phyloP scores from a whole-genome alignment of 2,113 vertebrate genomes.

The Zosterops lateralis region DNA sequence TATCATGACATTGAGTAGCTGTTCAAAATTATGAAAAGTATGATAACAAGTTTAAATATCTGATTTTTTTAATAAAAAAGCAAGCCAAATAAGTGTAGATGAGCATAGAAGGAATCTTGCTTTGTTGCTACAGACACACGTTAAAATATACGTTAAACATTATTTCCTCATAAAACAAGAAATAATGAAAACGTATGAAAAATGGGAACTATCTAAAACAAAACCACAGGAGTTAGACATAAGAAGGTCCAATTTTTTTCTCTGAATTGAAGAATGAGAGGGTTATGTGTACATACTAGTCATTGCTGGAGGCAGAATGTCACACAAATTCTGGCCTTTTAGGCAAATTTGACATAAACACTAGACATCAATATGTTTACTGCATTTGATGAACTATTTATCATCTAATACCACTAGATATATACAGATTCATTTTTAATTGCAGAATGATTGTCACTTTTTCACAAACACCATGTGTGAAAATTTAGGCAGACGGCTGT shows the following conservation, averaged over 20 bases:
- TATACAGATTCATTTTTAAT: neutral
- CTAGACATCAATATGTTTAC: neutral
- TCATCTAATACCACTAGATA: neutral
- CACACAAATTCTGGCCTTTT: neutral
- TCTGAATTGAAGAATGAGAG: neutral
- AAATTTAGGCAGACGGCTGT: neutral
- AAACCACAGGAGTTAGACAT: neutral
- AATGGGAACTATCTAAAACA: neutral
- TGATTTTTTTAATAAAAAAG: neutral
- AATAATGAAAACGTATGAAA: neutral
- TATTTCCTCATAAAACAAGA: neutral
- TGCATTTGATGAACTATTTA: neutral
- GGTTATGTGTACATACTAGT: neutral
- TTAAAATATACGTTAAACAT: neutral
- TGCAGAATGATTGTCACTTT: neutral
- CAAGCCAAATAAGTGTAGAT: neutral
- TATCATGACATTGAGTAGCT: neutral
- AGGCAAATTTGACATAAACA: neutral
- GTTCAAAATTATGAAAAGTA: neutral
- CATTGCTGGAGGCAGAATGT: neutral
- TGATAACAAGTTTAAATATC: neutral
- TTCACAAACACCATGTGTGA: neutral
- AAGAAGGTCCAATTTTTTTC: neutral
- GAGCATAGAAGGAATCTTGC: neutral
- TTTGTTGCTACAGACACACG: neutral